These are phyloP conservation scores for Platysternon megacephalum DNA, from an alignment of 2,113 vertebrate species.

Conservation along the genomic window DNA sequence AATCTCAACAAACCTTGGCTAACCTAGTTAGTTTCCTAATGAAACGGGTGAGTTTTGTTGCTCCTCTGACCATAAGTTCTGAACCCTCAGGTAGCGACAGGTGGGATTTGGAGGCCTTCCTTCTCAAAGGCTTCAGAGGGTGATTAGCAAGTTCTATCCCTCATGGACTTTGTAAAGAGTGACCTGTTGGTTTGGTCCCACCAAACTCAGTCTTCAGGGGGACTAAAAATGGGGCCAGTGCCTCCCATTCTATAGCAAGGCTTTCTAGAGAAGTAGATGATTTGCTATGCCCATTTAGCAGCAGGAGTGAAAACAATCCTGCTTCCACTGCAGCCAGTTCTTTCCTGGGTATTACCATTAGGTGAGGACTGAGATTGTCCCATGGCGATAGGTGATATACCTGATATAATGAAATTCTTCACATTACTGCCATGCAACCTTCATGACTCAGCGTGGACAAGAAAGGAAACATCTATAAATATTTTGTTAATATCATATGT, in stretches of 20 bases:
- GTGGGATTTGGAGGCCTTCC: not conserved
- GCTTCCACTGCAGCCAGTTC: not conserved
- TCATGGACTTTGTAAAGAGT: not conserved
- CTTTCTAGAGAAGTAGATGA: not conserved
- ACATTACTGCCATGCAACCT: not conserved
- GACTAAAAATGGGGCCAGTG: not conserved
- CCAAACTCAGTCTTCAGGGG: not conserved
- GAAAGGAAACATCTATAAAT: not conserved
- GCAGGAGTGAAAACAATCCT: not conserved
- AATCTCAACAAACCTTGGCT: not conserved
- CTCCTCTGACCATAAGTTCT: not conserved
- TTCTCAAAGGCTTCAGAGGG: not conserved
- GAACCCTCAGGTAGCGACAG: accelerated
- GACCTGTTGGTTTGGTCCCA: not conserved
- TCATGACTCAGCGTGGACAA: not conserved
- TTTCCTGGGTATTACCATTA: not conserved
- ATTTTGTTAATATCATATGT: not conserved
- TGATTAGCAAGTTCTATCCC: not conserved
- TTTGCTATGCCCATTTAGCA: not conserved
- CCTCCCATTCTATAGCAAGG: not conserved
- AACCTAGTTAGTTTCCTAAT: not conserved
- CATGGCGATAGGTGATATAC: not conserved
- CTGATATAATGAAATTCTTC: not conserved
- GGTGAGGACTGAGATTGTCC: not conserved
- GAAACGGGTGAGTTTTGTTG: not conserved